These are phyloP conservation scores for Bugula neritina DNA, from an alignment of 2,888 invertebrate species.

Conservation along the genomic window DNA sequence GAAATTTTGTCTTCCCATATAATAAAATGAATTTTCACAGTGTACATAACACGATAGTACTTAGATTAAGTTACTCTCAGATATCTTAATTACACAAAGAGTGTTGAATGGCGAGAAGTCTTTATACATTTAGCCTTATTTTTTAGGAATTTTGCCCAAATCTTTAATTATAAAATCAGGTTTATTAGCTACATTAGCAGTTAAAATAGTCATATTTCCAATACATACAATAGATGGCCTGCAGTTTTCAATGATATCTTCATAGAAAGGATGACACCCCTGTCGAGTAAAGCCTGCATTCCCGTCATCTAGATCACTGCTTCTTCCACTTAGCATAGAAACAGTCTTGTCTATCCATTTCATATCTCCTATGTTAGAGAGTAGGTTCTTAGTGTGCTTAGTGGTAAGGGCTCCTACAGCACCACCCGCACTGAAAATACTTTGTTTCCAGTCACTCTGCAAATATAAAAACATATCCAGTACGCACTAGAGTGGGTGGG, in stretches of 20 bases:
- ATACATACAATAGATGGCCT: conserved; percentile 30
- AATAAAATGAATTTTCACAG: no score
- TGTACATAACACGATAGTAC: no score
- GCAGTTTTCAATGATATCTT: conserved; percentile 37
- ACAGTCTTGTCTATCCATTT: conserved; percentile 26
- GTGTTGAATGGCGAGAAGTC: no score
- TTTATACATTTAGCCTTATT: no score
- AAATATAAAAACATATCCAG: no score
- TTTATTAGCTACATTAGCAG: no score
- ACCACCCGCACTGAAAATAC: not conserved
- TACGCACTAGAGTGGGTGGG: no score
- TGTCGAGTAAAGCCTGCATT: conserved; percentile 43
- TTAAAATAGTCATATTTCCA: not conserved
- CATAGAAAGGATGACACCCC: conserved; percentile 51
- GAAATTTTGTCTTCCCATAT: no score
- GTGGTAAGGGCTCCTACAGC: conserved; percentile 23
- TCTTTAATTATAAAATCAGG: no score
- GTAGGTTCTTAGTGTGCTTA: conserved; percentile 11
- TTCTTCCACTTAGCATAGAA: conserved; percentile 27
- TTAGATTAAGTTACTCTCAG: no score
- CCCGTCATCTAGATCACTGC: conserved; percentile 28
- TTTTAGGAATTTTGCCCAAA: no score
- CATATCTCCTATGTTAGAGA: conserved; percentile 22
- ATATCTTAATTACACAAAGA: no score
- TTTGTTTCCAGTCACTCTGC: conserved; percentile 4